A percentile compares a stretch with the other conserved stretches of the same genome.
These are phyloP conservation scores for Lochmaea crataegi DNA, from an alignment of 2,888 invertebrate species.

Conservation along the genomic window DNA sequence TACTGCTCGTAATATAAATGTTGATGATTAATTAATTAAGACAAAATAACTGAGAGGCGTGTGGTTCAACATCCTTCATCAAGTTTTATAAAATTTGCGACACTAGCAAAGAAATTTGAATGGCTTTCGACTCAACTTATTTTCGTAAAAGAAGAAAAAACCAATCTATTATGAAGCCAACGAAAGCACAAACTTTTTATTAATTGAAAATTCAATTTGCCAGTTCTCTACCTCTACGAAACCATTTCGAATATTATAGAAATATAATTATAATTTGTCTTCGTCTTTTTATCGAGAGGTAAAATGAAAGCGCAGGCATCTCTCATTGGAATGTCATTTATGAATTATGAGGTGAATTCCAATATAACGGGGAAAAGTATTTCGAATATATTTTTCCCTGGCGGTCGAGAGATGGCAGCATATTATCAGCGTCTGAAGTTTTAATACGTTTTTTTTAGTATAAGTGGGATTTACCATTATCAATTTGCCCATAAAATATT, in stretches of 20 bases:
- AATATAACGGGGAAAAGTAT: constrained; percentile 25
- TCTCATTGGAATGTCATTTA: constrained; percentile 27
- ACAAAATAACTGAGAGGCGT: no score
- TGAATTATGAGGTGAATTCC: constrained; percentile 32
- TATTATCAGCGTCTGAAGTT: not conserved
- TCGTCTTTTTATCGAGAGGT: constrained; percentile 18
- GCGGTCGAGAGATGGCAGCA: constrained; percentile 6
- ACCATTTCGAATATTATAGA: constrained; percentile 16
- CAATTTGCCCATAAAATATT: not conserved
- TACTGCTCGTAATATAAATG: no score
- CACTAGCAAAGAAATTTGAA: no score
- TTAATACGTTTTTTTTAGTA: not conserved
- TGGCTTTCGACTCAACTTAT: no score
- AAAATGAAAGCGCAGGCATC: constrained; percentile 22
- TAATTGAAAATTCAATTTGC: constrained; percentile 12
- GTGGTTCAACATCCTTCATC: no score
- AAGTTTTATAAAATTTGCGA: no score
- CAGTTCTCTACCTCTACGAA: not conserved
- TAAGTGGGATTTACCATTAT: not conserved
- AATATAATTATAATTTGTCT: constrained; percentile 28
- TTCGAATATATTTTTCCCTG: constrained; percentile 27
- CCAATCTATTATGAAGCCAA: not conserved
- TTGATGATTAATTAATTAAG: no score
- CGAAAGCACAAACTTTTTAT: not conserved
- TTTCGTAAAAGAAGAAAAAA: no score